phyloP scores from a whole-genome alignment of 2,797 vertebrate genomes.

The Smutsia gigantea region DNA sequence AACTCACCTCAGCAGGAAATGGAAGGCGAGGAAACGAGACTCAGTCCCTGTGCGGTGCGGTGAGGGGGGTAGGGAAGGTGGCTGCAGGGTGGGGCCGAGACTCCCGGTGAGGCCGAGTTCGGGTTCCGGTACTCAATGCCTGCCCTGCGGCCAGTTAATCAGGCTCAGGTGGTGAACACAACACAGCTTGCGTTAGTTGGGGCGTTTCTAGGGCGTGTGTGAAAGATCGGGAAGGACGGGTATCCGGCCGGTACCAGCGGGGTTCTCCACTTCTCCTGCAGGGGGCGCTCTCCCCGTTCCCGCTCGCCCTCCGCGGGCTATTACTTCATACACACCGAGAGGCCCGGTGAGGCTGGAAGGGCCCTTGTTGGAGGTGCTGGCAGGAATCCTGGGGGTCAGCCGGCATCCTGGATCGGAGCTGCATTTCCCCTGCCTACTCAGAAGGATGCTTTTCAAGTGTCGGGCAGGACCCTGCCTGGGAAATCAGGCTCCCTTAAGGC shows the following conservation, averaged over 20 bases:
- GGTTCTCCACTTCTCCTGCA: neutral
- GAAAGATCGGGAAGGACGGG: neutral
- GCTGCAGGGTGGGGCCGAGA: accelerated
- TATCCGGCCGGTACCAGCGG: accelerated
- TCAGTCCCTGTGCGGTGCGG: accelerated
- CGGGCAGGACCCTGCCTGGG: neutral
- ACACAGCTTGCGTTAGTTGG: neutral
- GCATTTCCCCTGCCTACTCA: neutral
- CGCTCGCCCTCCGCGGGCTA: accelerated
- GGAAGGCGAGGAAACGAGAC: accelerated
- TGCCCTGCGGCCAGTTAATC: neutral
- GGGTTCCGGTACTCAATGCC: neutral
- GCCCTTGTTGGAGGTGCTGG: neutral
- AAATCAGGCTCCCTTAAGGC: neutral
- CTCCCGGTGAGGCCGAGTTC: accelerated
- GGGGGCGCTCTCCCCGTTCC: neutral
- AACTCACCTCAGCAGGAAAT: neutral
- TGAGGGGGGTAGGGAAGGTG: neutral
- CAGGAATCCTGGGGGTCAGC: neutral
- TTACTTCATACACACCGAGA: accelerated
- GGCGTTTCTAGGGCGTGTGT: neutral
- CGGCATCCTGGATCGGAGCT: neutral
- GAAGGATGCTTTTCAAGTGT: neutral
- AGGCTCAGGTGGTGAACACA: neutral
- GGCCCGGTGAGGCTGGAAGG: neutral